These are phyloP conservation scores for Drosophila subobscura DNA, from an alignment of 1,140 invertebrate genomes.

Conservation along the genomic window DNA sequence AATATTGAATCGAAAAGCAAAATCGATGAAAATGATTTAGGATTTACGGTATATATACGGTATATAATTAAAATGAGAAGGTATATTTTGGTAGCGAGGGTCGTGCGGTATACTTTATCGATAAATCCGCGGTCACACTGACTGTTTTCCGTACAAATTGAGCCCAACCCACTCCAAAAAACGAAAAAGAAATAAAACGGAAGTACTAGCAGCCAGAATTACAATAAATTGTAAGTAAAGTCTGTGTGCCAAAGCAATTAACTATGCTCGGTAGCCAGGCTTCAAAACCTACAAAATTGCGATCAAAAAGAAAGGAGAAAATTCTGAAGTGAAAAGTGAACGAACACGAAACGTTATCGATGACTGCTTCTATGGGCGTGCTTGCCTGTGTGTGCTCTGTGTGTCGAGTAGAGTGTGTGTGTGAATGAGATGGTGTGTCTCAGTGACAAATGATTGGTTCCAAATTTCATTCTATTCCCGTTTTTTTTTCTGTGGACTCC, in stretches of 20 bases:
- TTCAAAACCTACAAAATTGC: slow-evolving; percentile 13
- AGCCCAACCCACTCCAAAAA: slow-evolving; percentile 75
- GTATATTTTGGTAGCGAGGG: too few relatives aligned
- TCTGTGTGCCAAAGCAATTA: slow-evolving; percentile 7
- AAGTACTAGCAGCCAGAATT: slow-evolving; percentile 42
- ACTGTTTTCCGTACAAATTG: slow-evolving; percentile 67
- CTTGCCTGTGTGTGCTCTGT: slow-evolving; percentile 22
- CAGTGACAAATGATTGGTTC: slow-evolving; percentile 63
- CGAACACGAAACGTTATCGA: slow-evolving; percentile 63
- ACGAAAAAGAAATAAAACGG: slow-evolving; percentile 50
- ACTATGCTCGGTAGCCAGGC: neutral
- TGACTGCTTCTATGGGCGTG: slow-evolving; percentile 35
- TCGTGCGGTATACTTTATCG: too few relatives aligned
- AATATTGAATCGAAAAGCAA: too few relatives aligned
- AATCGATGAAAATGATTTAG: too few relatives aligned
- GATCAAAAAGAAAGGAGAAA: slow-evolving; percentile 66
- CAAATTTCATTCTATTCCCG: slow-evolving; percentile 58
- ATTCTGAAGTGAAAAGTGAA: slow-evolving; percentile 81
- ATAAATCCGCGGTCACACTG: slow-evolving; percentile 2
- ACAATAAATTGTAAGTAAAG: slow-evolving; percentile 65
- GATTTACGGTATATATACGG: too few relatives aligned
- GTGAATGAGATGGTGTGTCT: slow-evolving; percentile 26
- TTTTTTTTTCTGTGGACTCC: slow-evolving; percentile 15
- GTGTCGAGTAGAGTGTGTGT: slow-evolving; percentile 12
- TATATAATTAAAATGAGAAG: too few relatives aligned